A percentile compares a stretch with the other conserved stretches of the same genome.
phyloP scores from a whole-genome alignment of 1,140 invertebrate genomes.

The Sinonovacula constricta region DNA sequence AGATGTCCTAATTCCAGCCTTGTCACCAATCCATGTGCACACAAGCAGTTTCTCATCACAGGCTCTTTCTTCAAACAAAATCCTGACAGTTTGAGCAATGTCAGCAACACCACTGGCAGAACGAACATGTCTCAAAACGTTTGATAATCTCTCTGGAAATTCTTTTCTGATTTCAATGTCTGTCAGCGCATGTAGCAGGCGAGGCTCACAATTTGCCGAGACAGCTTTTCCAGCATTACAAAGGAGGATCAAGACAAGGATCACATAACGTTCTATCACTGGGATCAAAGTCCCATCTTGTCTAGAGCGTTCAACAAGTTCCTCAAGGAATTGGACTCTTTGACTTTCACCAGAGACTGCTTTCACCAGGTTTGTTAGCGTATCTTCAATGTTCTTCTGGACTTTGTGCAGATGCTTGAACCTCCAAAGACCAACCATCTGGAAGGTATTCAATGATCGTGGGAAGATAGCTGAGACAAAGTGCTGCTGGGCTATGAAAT shows the following conservation, averaged over 20 bases:
- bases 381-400: constrained; percentile 21
- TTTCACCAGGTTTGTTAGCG: constrained; percentile 13
- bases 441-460: background rate
- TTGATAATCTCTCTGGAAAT: constrained; percentile 19
- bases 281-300: constrained; percentile 14
- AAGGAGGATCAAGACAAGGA: constrained; percentile 55
- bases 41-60: constrained; percentile 47
- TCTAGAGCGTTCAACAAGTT: constrained; percentile 2
- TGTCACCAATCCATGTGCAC: constrained; percentile 49
- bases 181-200: constrained; percentile 49
- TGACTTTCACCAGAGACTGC: constrained; percentile 29
- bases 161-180: constrained; percentile 38
- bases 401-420: background rate
- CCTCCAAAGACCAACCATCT: background rate
- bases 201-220: constrained; percentile 35
- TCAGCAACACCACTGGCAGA: constrained; percentile 48
- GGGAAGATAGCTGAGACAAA: constrained; percentile 56
- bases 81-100: constrained; percentile 43
- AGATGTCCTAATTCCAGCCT: background rate
- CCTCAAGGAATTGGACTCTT: constrained; percentile 32
- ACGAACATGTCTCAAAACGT: constrained; percentile 39
- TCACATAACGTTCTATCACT: constrained; percentile 59
- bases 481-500: constrained; percentile 51
- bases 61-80: constrained; percentile 46
- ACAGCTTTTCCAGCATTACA: constrained; percentile 60